Conservation (phyloP, 2,797 vertebrate genomes). For the Xenops minutus region DNA sequence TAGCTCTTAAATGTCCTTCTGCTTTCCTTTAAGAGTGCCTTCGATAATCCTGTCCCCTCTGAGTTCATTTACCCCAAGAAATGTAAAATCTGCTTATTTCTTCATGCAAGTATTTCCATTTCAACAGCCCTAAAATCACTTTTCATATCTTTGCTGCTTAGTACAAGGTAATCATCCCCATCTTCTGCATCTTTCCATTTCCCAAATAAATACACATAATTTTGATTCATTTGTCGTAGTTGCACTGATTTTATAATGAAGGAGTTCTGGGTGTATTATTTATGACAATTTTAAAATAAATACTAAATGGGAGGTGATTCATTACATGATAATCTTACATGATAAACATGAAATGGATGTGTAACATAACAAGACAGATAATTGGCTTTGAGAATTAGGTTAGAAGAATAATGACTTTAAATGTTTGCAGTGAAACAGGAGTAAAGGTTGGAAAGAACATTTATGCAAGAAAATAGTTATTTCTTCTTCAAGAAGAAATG, state of each 20-base stretch:
- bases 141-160: neutral
- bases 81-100: neutral
- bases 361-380: slow-evolving; percentile 34
- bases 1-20: neutral
- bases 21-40: neutral
- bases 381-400: slow-evolving; percentile 55
- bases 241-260: slow-evolving; percentile 21
- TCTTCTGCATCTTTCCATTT: neutral
- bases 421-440: neutral
- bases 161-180: neutral
- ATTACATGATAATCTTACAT: slow-evolving; percentile 18
- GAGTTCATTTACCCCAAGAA: neutral
- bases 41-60: neutral
- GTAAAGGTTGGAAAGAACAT: neutral
- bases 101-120: neutral
- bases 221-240: slow-evolving; percentile 4
- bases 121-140: neutral
- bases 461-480: neutral
- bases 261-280: neutral
- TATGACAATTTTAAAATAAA: slow-evolving; percentile 51
- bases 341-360: slow-evolving; percentile 1
- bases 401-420: slow-evolving; percentile 27
- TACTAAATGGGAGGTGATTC: slow-evolving; percentile 40
- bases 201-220: slow-evolving; percentile 5
- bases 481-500: neutral